Conservation (phyloP, 2,888 invertebrate genomes). For the Heteropelma amictum region DNA sequence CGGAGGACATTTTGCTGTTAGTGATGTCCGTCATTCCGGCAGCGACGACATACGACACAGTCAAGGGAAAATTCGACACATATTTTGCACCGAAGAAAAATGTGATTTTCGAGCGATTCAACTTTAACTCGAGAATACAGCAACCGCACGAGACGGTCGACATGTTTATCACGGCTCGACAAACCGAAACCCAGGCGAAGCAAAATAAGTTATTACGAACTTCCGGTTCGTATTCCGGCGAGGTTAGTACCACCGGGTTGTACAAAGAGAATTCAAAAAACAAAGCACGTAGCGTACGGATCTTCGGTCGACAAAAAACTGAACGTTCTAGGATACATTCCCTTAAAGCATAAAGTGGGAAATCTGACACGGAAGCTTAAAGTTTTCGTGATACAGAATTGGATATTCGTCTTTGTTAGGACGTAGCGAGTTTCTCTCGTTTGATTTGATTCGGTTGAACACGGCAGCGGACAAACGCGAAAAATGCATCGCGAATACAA, state of each 20-base stretch:
- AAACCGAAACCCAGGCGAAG: constrained; percentile 53
- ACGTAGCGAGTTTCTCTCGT: not conserved
- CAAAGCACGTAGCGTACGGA: constrained; percentile 1
- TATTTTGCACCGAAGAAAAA: constrained; percentile 49
- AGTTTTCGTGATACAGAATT: not conserved
- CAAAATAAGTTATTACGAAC: constrained; percentile 34
- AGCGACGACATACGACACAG: not conserved
- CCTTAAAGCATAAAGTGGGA: too few relatives aligned
- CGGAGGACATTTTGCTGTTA: constrained; percentile 56
- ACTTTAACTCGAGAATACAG: constrained; percentile 57
- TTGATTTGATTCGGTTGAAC: not conserved
- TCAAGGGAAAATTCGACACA: not conserved
- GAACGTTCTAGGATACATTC: too few relatives aligned
- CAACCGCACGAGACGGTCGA: constrained; percentile 36
- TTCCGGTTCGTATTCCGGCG: constrained; percentile 5
- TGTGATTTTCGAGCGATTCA: constrained; percentile 56
- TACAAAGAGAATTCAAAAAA: not conserved
- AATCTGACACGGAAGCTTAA: too few relatives aligned
- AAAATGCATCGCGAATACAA: not conserved
- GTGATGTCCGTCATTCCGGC: constrained; percentile 21
- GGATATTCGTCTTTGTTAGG: not conserved
- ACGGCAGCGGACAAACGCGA: constrained; percentile 15
- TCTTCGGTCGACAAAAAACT: not conserved
- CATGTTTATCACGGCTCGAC: constrained; percentile 54
- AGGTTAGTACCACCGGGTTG: constrained; percentile 1